Evolutionary conservation across 2,797 vertebrate species (phyloP).

Genomic region (Argya squamiceps): DNA sequence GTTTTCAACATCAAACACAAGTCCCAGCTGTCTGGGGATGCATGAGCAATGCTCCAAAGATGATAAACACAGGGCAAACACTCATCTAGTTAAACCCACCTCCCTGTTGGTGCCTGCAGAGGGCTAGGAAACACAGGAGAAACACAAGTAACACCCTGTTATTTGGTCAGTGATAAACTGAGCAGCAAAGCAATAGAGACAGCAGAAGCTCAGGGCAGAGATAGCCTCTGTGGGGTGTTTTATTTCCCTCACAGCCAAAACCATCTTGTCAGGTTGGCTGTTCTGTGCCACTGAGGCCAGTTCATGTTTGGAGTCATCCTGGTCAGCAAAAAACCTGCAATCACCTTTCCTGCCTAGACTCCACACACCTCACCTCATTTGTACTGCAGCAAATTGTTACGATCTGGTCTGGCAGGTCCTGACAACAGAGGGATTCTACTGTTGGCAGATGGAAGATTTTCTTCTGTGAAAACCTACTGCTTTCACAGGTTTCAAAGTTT

Average conservation of each 20-base stretch:
- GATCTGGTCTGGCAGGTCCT: not conserved
- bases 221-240: not conserved
- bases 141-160: not conserved
- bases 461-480: not conserved
- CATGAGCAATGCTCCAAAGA: not conserved
- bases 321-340: not conserved
- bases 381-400: not conserved
- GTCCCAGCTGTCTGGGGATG: not conserved
- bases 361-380: not conserved
- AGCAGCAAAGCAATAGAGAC: not conserved
- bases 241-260: not conserved
- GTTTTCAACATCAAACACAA: not conserved
- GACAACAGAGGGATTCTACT: accelerated
- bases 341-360: not conserved
- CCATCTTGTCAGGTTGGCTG: not conserved
- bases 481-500: not conserved
- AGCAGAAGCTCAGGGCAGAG: not conserved
- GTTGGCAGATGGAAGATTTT: not conserved
- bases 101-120: not conserved
- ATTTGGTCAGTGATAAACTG: not conserved
- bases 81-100: not conserved
- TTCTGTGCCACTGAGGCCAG: accelerated
- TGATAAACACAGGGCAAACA: not conserved
- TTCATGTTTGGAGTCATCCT: not conserved
- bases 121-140: not conserved